A percentile compares a stretch with the other conserved stretches of the same genome.
Evolutionary conservation across 2,113 vertebrate species (phyloP).

Genomic region (Alaudala cheleensis): DNA sequence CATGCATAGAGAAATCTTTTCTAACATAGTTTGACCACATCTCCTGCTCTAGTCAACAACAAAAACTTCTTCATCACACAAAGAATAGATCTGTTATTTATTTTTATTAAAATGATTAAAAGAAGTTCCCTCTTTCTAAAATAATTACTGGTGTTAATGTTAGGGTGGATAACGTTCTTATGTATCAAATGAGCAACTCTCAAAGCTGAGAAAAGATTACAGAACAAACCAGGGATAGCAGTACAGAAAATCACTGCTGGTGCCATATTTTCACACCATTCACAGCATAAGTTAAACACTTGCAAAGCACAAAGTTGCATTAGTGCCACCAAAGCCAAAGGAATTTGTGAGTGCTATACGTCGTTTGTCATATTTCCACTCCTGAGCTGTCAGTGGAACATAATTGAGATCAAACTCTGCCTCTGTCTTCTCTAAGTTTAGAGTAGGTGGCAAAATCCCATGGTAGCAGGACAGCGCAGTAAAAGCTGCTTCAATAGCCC

Average conservation of each 20-base stretch:
- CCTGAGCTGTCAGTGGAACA: slow-evolving; percentile 84
- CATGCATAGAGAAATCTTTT: not conserved
- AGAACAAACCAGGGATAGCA: not conserved
- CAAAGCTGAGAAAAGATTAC: not conserved
- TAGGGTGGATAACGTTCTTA: not conserved
- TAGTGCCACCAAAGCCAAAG: slow-evolving; percentile 96
- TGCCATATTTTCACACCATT: not conserved
- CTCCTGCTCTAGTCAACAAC: not conserved
- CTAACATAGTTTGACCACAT: not conserved
- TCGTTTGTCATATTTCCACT: slow-evolving; percentile 78
- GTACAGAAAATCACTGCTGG: not conserved
- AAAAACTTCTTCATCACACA: not conserved
- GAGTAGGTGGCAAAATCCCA: slow-evolving; percentile 87
- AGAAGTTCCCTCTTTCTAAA: not conserved
- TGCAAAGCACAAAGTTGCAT: slow-evolving; percentile 90
- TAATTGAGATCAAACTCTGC: slow-evolving; percentile 92
- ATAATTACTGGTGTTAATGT: not conserved
- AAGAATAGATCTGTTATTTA: not conserved
- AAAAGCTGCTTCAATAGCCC: slow-evolving; percentile 90
- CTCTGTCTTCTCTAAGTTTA: slow-evolving; percentile 89
- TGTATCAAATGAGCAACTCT: not conserved
- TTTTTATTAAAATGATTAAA: not conserved
- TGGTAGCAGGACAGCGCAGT: slow-evolving; percentile 90
- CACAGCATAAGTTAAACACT: slow-evolving; percentile 60
- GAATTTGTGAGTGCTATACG: slow-evolving; percentile 91